Base-by-base conservation (phyloP, 2,797 vertebrate species). In the Poeciliopsis presidionis region DNA sequence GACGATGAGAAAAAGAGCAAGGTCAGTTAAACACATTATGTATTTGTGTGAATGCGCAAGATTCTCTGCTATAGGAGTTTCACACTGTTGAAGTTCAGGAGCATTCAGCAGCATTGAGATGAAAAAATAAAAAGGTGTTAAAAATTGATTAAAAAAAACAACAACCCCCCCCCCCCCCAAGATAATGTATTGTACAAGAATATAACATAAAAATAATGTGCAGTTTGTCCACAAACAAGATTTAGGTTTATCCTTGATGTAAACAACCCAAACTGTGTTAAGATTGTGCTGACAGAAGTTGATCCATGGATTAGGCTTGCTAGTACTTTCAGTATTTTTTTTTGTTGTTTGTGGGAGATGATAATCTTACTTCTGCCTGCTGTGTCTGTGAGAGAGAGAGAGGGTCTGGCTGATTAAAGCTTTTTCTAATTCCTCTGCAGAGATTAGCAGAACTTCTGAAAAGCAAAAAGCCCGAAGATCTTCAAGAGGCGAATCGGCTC, bases 381-480 rank as follows among this genome's bases (percentile, higher is more conserved):
- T 13, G n/a, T 43, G 49, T 78, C 59, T 79, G 75, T 90, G 81
- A 72, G 83, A 87, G 36, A 36, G 36, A 82, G n/a, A 82, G n/a
- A 70, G 5, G 5, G 51, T 22, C 16, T 71, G 11, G n/a, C 30
- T 74, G 9, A n/a, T 71, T 69, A 33, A 59, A 59, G 36, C 2
- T 22, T 53, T 72, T 20, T 77, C 47, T 71, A 30, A 13, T 85
- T 8, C 77, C 53, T 71, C 87, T 92, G 61, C 90, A 99, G 98
- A 96, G 96, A 81, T 92, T 99, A 87, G 93, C 97, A 65, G 97
- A 96, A 87, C 94, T 99, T 46, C 93, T 99, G 79, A 98, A 98
- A 93, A 99, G 98, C 93, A 99, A 98, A 94, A 99, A 97, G 84
- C 97, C 97, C 1, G 97, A 97, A 86, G 97, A 99, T 88, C 95